Conservation (phyloP, 1,140 invertebrate species). For the Bombus vancouverensis region DNA sequence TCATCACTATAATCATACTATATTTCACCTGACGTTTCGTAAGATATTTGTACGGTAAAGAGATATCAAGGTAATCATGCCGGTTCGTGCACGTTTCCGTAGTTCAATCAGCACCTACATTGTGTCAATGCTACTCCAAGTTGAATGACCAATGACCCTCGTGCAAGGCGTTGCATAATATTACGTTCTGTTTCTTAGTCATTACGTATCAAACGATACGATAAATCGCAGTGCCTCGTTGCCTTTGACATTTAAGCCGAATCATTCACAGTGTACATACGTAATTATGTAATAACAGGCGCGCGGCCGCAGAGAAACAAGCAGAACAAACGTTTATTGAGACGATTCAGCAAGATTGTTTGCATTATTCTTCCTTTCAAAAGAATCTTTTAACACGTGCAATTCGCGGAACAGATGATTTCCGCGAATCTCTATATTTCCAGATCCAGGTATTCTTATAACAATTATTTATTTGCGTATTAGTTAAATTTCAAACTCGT, state of each 20-base stretch:
- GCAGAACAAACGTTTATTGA: neutral
- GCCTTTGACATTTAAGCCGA: conserved; percentile 39
- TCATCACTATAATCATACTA: neutral
- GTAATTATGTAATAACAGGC: conserved; percentile 5
- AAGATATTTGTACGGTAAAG: neutral
- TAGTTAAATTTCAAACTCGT: neutral
- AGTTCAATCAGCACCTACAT: conserved; percentile 63
- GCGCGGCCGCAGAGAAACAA: neutral
- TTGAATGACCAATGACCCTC: conserved; percentile 63
- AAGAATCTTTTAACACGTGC: neutral
- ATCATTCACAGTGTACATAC: conserved; percentile 22
- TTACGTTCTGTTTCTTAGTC: conserved; percentile 32
- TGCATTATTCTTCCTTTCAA: neutral
- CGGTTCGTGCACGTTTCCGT: conserved; percentile 6
- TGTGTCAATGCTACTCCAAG: conserved; percentile 61
- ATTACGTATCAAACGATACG: conserved; percentile 36
- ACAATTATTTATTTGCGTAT: neutral
- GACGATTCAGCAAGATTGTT: neutral
- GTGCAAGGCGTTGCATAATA: conserved; percentile 41
- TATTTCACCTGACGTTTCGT: neutral
- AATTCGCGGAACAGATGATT: neutral
- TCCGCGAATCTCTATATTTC: neutral
- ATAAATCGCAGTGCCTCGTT: conserved; percentile 11
- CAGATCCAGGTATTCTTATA: neutral
- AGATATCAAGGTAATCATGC: conserved; percentile 38